These are phyloP conservation scores for Staurois parvus DNA, from an alignment of 2,797 vertebrate species.

Conservation along the genomic window DNA sequence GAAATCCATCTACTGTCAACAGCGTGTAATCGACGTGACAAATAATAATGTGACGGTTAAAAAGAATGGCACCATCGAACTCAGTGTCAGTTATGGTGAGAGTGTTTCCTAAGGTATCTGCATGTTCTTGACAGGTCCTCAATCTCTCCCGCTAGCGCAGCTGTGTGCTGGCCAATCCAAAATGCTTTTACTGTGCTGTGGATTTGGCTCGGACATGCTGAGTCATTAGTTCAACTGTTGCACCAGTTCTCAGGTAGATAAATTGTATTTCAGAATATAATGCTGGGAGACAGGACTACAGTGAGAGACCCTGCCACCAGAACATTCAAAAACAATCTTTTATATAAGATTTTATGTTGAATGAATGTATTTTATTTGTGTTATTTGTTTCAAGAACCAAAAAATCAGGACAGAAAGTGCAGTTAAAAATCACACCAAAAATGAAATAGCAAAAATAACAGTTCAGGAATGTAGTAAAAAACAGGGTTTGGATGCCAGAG, in stretches of 20 bases:
- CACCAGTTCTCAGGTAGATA: not conserved
- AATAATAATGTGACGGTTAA: constrained; percentile 1
- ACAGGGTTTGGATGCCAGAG: too few species aligned
- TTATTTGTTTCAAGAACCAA: too few species aligned
- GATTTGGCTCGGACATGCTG: not conserved
- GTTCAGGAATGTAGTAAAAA: too few species aligned
- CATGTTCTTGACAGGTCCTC: not conserved
- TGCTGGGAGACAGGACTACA: too few species aligned
- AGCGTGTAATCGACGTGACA: constrained; percentile 27
- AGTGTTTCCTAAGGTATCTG: not conserved
- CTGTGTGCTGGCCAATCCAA: not conserved
- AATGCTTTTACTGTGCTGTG: not conserved
- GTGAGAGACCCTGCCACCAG: too few species aligned
- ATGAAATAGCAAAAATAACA: too few species aligned
- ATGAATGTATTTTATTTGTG: too few species aligned
- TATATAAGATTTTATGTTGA: too few species aligned
- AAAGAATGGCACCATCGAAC: not conserved
- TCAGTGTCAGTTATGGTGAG: not conserved
- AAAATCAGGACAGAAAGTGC: too few species aligned
- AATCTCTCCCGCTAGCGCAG: not conserved
- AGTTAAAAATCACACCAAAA: too few species aligned
- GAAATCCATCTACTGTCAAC: constrained; percentile 17
- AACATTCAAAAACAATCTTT: too few species aligned
- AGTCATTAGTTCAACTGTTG: not conserved
- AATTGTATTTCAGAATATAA: too few species aligned